Percentiles rank a stretch among this genome's conserved stretches.
These are phyloP conservation scores for Helicoverpa armigera DNA, from an alignment of 1,140 invertebrate genomes.

Conservation along the genomic window DNA sequence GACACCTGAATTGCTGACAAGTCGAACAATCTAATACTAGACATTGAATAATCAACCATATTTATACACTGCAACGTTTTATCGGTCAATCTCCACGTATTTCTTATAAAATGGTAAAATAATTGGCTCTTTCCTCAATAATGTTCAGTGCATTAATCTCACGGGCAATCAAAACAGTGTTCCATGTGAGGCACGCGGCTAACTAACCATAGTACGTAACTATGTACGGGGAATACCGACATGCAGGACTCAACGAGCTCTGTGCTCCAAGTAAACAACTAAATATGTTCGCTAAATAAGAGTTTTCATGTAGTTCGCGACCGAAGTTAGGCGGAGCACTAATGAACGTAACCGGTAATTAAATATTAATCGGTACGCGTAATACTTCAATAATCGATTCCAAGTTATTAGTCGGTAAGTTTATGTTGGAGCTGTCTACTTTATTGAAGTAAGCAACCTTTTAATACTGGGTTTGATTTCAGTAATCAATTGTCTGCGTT, in stretches of 20 bases:
- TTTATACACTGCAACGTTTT: not conserved
- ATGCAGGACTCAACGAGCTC: slow-evolving; percentile 12
- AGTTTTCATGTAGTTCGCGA: slow-evolving; percentile 29
- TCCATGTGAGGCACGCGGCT: not conserved
- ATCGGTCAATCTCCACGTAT: not conserved
- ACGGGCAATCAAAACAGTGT: slow-evolving; percentile 13
- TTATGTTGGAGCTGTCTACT: not conserved
- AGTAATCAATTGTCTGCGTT: too few relatives aligned
- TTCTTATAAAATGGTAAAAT: slow-evolving; percentile 1
- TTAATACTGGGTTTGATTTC: not conserved
- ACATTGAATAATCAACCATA: not conserved
- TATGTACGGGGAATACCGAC: not conserved
- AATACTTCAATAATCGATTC: slow-evolving; percentile 20
- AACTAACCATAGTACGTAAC: not conserved
- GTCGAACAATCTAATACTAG: not conserved
- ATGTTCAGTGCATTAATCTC: not conserved
- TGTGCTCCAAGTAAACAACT: slow-evolving; percentile 22
- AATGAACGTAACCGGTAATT: slow-evolving; percentile 35
- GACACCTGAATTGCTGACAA: slow-evolving; percentile 20
- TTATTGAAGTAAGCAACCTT: not conserved
- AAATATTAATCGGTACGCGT: slow-evolving; percentile 42
- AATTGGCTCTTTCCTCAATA: slow-evolving; percentile 10
- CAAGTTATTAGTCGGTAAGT: slow-evolving; percentile 23
- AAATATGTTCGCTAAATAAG: slow-evolving; percentile 29
- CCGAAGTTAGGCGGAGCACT: slow-evolving; percentile 11